Evolutionary conservation across 1,140 invertebrate species (phyloP), one percentile per base, ranked within the genome.

Genomic region (Drosophila sp.): DNA sequence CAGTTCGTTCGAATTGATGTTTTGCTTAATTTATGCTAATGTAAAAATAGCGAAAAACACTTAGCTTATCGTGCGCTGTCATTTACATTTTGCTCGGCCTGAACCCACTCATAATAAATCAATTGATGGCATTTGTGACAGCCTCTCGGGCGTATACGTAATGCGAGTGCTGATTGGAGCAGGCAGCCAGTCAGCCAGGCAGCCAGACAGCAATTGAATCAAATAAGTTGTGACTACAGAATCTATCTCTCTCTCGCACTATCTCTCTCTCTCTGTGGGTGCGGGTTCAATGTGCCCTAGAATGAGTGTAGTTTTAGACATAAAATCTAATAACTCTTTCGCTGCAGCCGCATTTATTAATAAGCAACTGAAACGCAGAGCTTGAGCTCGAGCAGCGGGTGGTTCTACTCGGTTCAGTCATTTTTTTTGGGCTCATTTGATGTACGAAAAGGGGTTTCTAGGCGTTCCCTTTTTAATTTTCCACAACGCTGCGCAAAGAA

Each of bases 401-500:
- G 73, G 66, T 61, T 6, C 44, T 50, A 4, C 44, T 27, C 44
- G 44, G 23, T 23, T 50, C 47, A 67, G 38, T 30, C 23, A 41
- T 17, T 17, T 17, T n/a, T 63, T 62, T 69, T 66, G 66, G 66
- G 61, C 70, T 32, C 41, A 8, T 25, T 50, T 23, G 44, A 50
- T 50, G 44, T 38, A 33, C 17, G 32, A 11, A 63, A 56, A 32
- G 35, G 41, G 44, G 27, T 35, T 40, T 17, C 25, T 54, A 65
- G 40, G 33, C 60, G 65, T 41, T 70, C 70, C 70, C 70, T 79
- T 89, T 90, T 90, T 87, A 90, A 90, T 90, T 90, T 90, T 90
- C 83, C 87, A 90, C 87, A 87, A 90, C 74, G 80, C 72, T 90
- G 87, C 80, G 87, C 87, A 90, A 90, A 90, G 87, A 87, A 90